Conservation (phyloP, 2,797 vertebrate species). For the Odontamblyopus rebecca region DNA sequence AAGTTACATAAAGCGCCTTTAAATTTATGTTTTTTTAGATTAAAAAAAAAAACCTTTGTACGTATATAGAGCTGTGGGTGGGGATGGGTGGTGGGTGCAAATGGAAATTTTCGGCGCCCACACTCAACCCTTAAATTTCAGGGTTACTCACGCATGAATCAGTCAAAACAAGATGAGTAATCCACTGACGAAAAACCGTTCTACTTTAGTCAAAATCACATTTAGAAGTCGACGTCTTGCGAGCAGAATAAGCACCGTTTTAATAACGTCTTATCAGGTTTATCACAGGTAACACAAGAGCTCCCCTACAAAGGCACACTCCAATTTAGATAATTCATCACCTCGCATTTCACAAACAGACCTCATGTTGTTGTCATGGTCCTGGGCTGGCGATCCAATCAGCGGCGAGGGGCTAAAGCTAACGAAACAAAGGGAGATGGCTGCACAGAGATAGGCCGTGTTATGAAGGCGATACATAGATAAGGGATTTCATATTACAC, state of each 20-base stretch:
- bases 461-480: constrained; percentile 77
- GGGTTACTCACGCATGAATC: neutral
- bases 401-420: constrained; percentile 54
- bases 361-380: constrained; percentile 44
- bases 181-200: no score
- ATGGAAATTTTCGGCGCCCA: neutral
- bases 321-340: constrained; percentile 66
- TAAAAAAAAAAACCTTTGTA: no score
- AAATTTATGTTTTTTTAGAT: no score
- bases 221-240: neutral
- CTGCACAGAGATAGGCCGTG: constrained; percentile 59
- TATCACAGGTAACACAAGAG: constrained; percentile 43
- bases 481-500: constrained; percentile 82
- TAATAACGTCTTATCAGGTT: constrained; percentile 50
- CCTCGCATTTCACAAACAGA: constrained; percentile 58
- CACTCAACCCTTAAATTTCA: neutral
- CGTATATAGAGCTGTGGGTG: no score
- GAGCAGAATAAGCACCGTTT: constrained; percentile 30
- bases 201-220: no score
- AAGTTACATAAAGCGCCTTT: no score
- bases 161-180: neutral
- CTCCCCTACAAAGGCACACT: constrained; percentile 47
- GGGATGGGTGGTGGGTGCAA: neutral
- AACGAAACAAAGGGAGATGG: constrained; percentile 64
- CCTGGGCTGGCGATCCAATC: constrained; percentile 52